Percentiles rank a stretch among this genome's conserved stretches.
These are phyloP conservation scores for Anabacerthia variegaticeps DNA, from an alignment of 2,797 vertebrate species.

Conservation along the genomic window DNA sequence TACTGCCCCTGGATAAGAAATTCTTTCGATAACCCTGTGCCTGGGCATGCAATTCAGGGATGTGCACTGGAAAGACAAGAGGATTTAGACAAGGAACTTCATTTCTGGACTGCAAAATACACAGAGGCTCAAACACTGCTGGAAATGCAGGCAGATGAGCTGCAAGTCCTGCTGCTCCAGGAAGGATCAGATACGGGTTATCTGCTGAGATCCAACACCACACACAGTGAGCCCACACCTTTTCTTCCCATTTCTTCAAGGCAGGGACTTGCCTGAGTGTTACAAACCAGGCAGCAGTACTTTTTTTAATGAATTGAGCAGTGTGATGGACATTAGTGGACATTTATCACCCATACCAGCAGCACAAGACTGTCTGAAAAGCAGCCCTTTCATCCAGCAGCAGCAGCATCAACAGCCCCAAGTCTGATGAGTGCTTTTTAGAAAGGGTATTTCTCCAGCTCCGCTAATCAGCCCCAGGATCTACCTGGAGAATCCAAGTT, in stretches of 20 bases:
- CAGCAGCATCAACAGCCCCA: neutral
- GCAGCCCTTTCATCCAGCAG: neutral
- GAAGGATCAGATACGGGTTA: neutral
- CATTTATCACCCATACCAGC: too few species aligned
- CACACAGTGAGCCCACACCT: accelerated
- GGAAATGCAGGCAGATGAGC: neutral
- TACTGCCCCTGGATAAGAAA: neutral
- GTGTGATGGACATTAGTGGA: neutral
- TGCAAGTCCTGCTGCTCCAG: neutral
- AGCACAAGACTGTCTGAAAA: neutral
- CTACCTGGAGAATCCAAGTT: neutral
- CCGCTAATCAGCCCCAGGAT: neutral
- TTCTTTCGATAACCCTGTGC: neutral
- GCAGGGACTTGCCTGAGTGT: neutral
- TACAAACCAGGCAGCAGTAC: neutral
- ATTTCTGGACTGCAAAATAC: neutral
- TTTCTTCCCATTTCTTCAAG: neutral
- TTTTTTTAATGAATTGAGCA: neutral
- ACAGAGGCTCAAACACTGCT: accelerated
- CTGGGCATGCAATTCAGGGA: neutral
- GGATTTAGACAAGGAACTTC: neutral
- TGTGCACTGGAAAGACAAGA: neutral
- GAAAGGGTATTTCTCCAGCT: neutral
- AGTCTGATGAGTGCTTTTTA: neutral
- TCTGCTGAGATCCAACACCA: neutral